Conservation (phyloP, 2,113 vertebrate species). For the Indri indri region DNA sequence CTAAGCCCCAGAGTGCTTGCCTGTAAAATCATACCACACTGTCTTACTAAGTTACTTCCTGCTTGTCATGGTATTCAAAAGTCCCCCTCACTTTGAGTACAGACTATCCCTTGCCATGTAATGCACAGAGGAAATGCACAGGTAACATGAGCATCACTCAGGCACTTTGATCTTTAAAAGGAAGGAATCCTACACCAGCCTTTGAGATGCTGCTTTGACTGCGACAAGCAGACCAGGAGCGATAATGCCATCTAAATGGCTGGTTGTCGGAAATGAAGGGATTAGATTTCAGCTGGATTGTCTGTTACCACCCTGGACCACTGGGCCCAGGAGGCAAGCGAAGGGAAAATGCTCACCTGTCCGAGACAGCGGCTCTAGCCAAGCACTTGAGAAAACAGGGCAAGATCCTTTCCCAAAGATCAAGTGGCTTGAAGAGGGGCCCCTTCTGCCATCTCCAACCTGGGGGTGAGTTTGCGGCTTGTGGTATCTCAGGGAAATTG, state of each 20-base stretch:
- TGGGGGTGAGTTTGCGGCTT: background rate
- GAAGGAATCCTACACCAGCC: conserved; percentile 50
- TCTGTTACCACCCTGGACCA: background rate
- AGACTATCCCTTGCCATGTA: background rate
- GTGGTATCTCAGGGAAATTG: background rate
- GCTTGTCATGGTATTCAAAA: background rate
- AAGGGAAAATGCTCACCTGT: accelerated
- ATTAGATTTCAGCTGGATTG: background rate
- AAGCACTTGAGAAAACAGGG: background rate
- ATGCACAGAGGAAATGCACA: conserved; percentile 37
- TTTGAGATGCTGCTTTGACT: background rate
- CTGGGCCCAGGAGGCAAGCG: background rate
- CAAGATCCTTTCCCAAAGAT: background rate
- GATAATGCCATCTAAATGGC: background rate
- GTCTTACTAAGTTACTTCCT: conserved; percentile 50
- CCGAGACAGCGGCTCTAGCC: accelerated
- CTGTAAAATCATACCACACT: background rate
- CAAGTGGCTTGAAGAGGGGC: background rate
- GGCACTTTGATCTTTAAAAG: conserved; percentile 59
- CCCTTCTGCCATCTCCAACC: background rate
- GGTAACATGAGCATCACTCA: background rate
- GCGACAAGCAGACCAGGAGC: conserved; percentile 33
- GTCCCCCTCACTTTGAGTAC: background rate
- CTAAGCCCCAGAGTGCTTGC: background rate
- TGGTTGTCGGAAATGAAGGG: conserved; percentile 45